These are phyloP conservation scores for Echiichthys vipera DNA, from an alignment of 2,797 vertebrate genomes.

Conservation along the genomic window DNA sequence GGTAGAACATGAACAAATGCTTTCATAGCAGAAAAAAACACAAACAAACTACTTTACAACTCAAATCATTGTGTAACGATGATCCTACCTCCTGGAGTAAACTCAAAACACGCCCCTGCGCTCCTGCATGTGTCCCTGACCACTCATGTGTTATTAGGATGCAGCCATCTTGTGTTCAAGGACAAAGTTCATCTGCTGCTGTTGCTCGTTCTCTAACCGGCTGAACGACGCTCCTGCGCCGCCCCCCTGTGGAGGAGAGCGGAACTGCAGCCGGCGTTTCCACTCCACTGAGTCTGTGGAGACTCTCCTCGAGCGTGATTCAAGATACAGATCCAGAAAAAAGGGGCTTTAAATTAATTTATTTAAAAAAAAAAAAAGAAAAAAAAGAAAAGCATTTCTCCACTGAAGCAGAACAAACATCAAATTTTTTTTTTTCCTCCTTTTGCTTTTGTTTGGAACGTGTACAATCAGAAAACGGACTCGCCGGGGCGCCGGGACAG, in stretches of 20 bases:
- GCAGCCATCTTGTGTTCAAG: constrained; percentile 36
- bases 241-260: constrained; percentile 37
- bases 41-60: too few species aligned
- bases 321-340: constrained; percentile 9
- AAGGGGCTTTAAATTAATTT: constrained; percentile 89
- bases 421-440: constrained; percentile 74
- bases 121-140: too few species aligned
- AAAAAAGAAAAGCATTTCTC: constrained; percentile 82
- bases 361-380: constrained; percentile 76
- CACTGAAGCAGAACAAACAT: constrained; percentile 87
- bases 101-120: too few species aligned
- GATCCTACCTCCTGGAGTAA: too few species aligned
- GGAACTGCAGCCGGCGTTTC: background rate
- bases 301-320: too few species aligned
- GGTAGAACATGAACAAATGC: too few species aligned
- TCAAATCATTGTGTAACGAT: background rate
- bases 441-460: constrained; percentile 78
- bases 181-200: constrained; percentile 1
- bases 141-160: too few species aligned
- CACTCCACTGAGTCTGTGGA: too few species aligned
- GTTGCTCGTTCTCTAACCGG: background rate
- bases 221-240: background rate
- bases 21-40: too few species aligned
- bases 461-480: constrained; percentile 80
- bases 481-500: constrained; percentile 63